Base-by-base conservation (phyloP, 1,140 invertebrate genomes). In the Neodiprion pinetum region DNA sequence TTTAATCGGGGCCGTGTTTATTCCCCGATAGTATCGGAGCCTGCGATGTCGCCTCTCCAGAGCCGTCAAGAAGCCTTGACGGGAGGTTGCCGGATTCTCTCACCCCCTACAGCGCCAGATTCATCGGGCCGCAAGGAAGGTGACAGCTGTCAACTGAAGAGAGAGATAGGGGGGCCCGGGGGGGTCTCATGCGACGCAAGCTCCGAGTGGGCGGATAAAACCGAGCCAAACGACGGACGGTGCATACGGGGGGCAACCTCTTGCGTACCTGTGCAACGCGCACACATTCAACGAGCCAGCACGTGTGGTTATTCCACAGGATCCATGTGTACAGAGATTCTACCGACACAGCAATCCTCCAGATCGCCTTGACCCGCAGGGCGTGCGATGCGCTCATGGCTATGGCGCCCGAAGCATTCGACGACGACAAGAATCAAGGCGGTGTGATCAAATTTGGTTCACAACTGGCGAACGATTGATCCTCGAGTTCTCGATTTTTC, bases 101-200 rank as follows among this genome's bases (percentile, higher is more conserved):
- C 61, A 28, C 78, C 84, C 83, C 82, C 84, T 78, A 79, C 77
- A 76, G 84, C 77, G 84, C 80, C 85, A 86, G 86, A 88, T 87
- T 87, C 85, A 86, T 83, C 78, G 74, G 70, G 80, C 79, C 78
- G 80, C 77, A 79, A 79, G 76, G 74, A 82, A 85, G 85, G 85
- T 88, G 87, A 88, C 86, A 88, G 86, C 86, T 86, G 86, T 87
- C 86, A 86, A 85, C 82, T 80, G 71, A 75, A 14, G 67, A 72
- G 75, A 12, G n/a, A n/a, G 53, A 12, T n/a, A 61, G n/a, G 53
- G 53, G 53, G 53, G 11, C 2, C 2, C 1, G 53, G 53, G 53
- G 28, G 28, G 28, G 28, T 40, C 28, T 3, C 53, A n/a, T n/a
- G 53, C 53, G 28, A 40, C 28, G 53, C 11, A 61, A 40, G 53